Conservation (phyloP, 2,113 vertebrate genomes). For the Carassius gibelio region DNA sequence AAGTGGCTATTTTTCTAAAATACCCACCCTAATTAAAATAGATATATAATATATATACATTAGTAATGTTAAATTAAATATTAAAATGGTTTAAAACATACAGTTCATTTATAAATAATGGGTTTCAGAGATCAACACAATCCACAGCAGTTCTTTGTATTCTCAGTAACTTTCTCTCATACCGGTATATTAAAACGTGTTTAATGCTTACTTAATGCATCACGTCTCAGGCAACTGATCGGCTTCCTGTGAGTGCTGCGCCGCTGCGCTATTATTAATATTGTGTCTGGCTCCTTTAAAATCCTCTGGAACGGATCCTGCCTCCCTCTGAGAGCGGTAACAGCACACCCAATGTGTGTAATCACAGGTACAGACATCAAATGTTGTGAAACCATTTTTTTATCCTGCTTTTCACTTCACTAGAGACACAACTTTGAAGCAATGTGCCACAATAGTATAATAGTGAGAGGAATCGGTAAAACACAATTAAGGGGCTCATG, state of each 20-base stretch:
- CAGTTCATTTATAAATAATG: background rate
- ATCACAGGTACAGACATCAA: slow-evolving; percentile 35
- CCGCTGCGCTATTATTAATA: slow-evolving; percentile 71
- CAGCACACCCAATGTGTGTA: slow-evolving; percentile 43
- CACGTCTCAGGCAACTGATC: slow-evolving; percentile 68
- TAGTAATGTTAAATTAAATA: background rate
- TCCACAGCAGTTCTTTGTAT: background rate
- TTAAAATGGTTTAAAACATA: background rate
- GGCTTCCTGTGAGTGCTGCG: slow-evolving; percentile 59
- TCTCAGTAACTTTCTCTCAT: background rate
- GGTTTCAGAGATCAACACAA: background rate
- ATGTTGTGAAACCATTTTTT: background rate
- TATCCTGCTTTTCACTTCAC: background rate
- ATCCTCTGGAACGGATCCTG: slow-evolving; percentile 61
- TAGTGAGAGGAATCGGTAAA: background rate
- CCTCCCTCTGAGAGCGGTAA: slow-evolving; percentile 47
- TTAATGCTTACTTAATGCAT: slow-evolving; percentile 34
- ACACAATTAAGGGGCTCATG: background rate
- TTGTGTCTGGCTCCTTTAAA: slow-evolving; percentile 67
- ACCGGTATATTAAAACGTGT: background rate
- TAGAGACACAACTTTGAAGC: background rate
- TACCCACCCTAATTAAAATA: background rate
- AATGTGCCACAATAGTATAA: background rate
- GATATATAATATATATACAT: background rate
- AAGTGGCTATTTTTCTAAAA: background rate